Base-by-base conservation (phyloP, 2,888 invertebrate species). In the Trissolcus brochymenae region DNA sequence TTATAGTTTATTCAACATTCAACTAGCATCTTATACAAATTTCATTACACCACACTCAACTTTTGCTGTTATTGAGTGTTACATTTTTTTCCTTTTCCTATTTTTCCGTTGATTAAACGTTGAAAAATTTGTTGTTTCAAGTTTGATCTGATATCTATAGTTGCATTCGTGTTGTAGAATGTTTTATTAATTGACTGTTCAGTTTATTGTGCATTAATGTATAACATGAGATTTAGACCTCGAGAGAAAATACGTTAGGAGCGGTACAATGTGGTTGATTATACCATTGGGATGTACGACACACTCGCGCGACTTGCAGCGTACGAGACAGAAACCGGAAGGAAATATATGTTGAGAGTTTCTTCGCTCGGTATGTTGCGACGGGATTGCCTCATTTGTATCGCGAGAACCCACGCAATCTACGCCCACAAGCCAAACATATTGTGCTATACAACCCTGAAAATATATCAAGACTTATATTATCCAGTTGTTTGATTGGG, bases 371-470 rank as follows among this genome's bases (percentile, higher is more conserved):
- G 59, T 76, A 74, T 75, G 79, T 71, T 65, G 56, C 74, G 75
- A 71, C 70, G 80, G 71, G 81, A 82, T 82, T 82, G 79, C 74
- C 81, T 82, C 81, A 81, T 84, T 82, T 80, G 76, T 82, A 82
- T 81, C 76, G 71, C 57, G 71, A 72, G 75, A n/a, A 79, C 67
- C 65, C 61, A 65, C 35, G 72, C 64, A 75, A 79, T 76, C 68
- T 74, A 61, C 73, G 79, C 79, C 54, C 60, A 67, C 50, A 60
- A 25, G 59, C 76, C 73, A 79, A 81, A 82, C 76, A 80, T 80
- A 82, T 82, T 80, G 80, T 73, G 76, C 81, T 80, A 80, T 78
- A 79, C 79, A 79, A 67, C 74, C 56, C 46, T 41, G 29, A 41
- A 29, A 64, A 70, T 76, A 65, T 62, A 68, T 59, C 71, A 65